Percentiles rank a stretch among this genome's conserved stretches.
These are phyloP conservation scores for Potamarius usumacintae DNA, from an alignment of 2,113 vertebrate genomes.

Conservation along the genomic window DNA sequence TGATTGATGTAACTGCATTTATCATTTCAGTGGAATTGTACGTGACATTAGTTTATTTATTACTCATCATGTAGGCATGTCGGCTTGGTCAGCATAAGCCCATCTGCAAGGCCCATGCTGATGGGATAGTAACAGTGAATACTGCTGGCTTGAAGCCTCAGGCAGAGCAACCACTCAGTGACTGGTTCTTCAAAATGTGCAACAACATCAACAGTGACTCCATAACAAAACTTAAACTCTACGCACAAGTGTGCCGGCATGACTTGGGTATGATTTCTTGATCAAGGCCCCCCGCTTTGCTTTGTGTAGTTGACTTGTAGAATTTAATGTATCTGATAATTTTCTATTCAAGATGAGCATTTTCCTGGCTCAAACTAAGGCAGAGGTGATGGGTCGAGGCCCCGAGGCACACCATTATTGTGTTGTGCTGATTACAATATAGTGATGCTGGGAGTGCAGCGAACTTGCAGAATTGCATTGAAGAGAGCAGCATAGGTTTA, in stretches of 20 bases:
- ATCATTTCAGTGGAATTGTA: background rate
- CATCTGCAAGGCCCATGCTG: constrained; percentile 86
- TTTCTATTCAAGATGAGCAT: background rate
- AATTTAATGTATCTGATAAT: background rate
- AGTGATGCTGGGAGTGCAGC: background rate
- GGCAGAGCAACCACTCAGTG: constrained; percentile 86
- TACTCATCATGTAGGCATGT: constrained; percentile 77
- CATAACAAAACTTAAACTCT: constrained; percentile 91
- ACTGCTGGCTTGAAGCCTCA: constrained; percentile 82
- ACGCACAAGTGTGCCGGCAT: constrained; percentile 93
- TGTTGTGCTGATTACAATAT: background rate
- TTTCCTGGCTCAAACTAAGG: background rate
- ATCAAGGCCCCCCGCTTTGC: background rate
- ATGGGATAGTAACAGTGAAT: constrained; percentile 91
- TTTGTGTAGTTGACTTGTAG: background rate
- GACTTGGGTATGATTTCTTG: constrained; percentile 78
- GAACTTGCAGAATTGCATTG: background rate
- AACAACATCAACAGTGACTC: constrained; percentile 84
- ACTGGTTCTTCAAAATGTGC: constrained; percentile 92
- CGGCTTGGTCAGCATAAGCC: constrained; percentile 94
- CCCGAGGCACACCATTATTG: background rate
- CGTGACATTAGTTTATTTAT: background rate
- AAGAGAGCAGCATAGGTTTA: background rate
- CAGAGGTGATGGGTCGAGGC: background rate
- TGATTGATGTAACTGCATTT: background rate